phyloP scores from a whole-genome alignment of 2,888 invertebrate genomes.

The Tetragnatha montana region DNA sequence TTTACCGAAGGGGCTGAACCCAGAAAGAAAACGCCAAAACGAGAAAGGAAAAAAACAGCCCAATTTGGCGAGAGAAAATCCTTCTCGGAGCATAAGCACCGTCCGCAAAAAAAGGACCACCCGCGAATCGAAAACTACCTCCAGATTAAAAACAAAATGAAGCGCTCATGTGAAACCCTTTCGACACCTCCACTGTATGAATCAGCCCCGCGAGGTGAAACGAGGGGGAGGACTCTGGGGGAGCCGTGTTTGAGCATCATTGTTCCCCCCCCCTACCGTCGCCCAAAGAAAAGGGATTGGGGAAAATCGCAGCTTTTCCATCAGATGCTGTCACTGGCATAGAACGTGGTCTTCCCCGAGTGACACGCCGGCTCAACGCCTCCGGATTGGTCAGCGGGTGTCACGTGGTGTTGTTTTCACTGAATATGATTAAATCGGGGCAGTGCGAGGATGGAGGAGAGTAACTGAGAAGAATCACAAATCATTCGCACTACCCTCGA shows the following conservation, averaged over 20 bases:
- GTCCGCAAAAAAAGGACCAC: constrained; percentile 49
- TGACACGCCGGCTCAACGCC: constrained; percentile 68
- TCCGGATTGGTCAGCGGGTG: constrained; percentile 56
- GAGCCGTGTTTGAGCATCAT: constrained; percentile 43
- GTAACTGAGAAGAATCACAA: constrained; percentile 64
- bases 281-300: constrained; percentile 55
- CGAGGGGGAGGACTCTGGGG: constrained; percentile 56
- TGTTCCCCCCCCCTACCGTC: constrained; percentile 39
- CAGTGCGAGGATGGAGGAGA: constrained; percentile 53
- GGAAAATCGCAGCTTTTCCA: constrained; percentile 66
- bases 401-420: constrained; percentile 71
- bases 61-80: constrained; percentile 52
- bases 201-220: constrained; percentile 55
- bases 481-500: constrained; percentile 60
- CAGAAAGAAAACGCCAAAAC: neutral
- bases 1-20: neutral
- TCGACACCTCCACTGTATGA: constrained; percentile 64
- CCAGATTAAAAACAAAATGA: constrained; percentile 58
- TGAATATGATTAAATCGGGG: constrained; percentile 68
- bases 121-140: constrained; percentile 38
- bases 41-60: constrained; percentile 31
- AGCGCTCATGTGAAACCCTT: constrained; percentile 64
- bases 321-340: constrained; percentile 69
- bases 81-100: constrained; percentile 20
- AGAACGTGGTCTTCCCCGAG: constrained; percentile 69